Conservation (phyloP, 2,113 vertebrate genomes). For the Pyrgilauda ruficollis region DNA sequence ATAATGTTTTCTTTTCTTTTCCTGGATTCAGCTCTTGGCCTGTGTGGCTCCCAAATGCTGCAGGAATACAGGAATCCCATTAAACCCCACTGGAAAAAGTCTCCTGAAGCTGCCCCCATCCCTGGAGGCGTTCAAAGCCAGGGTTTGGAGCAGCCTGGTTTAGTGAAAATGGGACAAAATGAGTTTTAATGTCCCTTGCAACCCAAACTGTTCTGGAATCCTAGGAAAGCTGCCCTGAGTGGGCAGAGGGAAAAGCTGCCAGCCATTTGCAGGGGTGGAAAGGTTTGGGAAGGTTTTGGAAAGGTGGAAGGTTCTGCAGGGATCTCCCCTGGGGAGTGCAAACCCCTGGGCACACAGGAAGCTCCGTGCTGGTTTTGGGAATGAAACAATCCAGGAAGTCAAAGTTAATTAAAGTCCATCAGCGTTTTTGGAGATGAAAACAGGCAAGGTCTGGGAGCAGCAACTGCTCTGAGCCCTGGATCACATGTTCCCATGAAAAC, state of each 20-base stretch:
- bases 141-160: background rate
- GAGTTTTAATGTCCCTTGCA: background rate
- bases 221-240: background rate
- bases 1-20: background rate
- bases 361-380: background rate
- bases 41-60: background rate
- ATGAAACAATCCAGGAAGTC: background rate
- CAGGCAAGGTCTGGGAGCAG: background rate
- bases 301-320: background rate
- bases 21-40: background rate
- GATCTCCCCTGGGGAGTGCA: fast-evolving
- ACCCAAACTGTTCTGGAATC: background rate
- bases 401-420: background rate
- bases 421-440: background rate
- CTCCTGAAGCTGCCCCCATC: background rate
- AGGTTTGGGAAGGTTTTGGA: background rate
- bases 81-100: background rate
- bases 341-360: background rate
- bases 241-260: background rate
- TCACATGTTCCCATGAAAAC: background rate
- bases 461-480: background rate
- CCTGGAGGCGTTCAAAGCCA: background rate
- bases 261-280: fast-evolving
- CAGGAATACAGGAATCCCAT: background rate
- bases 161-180: background rate